phyloP scores from a whole-genome alignment of 2,888 invertebrate genomes.

The Lepidocyrtoides sp. region DNA sequence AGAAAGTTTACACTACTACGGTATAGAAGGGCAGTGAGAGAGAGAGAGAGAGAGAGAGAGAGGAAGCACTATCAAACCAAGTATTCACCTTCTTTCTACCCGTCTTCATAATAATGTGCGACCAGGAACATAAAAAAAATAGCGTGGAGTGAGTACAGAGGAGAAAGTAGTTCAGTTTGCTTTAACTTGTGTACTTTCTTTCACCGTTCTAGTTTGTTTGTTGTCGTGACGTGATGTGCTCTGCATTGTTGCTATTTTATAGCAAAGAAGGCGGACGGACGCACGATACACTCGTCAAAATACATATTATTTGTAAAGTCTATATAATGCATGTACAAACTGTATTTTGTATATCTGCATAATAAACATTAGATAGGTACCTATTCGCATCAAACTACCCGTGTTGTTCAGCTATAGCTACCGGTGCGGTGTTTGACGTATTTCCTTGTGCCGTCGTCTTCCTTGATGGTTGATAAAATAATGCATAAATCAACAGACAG shows the following conservation, averaged over 20 bases:
- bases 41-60: not conserved
- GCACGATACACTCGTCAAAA: not conserved
- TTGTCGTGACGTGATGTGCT: constrained; percentile 5
- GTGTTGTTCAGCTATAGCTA: not conserved
- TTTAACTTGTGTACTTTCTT: constrained; percentile 1
- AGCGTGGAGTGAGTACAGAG: not conserved
- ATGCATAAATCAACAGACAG: constrained; percentile 10
- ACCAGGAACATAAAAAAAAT: not conserved
- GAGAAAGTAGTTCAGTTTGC: constrained; percentile 18
- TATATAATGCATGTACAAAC: no score
- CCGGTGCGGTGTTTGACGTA: constrained; percentile 30
- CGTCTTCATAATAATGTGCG: not conserved
- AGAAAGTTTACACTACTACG: no score
- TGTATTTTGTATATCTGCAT: not conserved
- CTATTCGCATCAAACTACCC: not conserved
- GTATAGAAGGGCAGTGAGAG: no score
- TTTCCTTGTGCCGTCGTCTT: constrained; percentile 8
- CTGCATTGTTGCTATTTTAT: constrained; percentile 1
- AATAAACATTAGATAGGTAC: not conserved
- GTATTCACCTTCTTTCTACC: not conserved
- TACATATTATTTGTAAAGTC: not conserved
- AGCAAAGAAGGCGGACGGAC: not conserved
- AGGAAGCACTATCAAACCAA: not conserved
- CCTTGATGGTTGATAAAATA: constrained; percentile 11
- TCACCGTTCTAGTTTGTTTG: constrained; percentile 16